phyloP scores from a whole-genome alignment of 1,140 invertebrate genomes.

The Apocrypta bakeri region DNA sequence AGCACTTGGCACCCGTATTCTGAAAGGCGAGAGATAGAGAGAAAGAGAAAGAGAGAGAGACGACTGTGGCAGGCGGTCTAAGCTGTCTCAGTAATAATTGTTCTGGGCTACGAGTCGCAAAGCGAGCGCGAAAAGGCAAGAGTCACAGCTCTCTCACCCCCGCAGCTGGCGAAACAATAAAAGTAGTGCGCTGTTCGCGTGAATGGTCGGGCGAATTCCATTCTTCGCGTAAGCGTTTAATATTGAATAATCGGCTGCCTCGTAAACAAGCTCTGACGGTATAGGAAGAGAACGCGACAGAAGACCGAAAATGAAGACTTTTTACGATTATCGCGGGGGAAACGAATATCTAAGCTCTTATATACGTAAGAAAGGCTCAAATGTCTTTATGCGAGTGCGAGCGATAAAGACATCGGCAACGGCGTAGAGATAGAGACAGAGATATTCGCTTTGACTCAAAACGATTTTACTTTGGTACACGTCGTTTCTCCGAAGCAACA shows the following conservation, averaged over 20 bases:
- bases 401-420: neutral
- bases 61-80: conserved; percentile 49
- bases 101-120: neutral
- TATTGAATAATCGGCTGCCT: conserved; percentile 43
- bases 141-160: neutral
- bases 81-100: conserved; percentile 14
- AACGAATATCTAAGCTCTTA: neutral
- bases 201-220: conserved; percentile 55
- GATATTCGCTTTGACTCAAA: neutral
- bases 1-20: conserved; percentile 50
- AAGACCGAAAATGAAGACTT: conserved; percentile 6
- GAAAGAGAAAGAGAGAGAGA: neutral
- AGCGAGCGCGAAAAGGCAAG: neutral
- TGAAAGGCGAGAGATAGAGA: neutral
- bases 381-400: conserved; percentile 4
- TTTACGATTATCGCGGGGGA: neutral
- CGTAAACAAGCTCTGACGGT: conserved; percentile 10
- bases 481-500: neutral
- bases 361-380: neutral
- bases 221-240: conserved; percentile 56
- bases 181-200: neutral
- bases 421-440: neutral
- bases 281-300: too few species aligned
- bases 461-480: neutral
- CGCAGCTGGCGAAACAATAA: conserved; percentile 3